Evolutionary conservation across 2,797 vertebrate species (phyloP).

Genomic region (Rallus crepitans): DNA sequence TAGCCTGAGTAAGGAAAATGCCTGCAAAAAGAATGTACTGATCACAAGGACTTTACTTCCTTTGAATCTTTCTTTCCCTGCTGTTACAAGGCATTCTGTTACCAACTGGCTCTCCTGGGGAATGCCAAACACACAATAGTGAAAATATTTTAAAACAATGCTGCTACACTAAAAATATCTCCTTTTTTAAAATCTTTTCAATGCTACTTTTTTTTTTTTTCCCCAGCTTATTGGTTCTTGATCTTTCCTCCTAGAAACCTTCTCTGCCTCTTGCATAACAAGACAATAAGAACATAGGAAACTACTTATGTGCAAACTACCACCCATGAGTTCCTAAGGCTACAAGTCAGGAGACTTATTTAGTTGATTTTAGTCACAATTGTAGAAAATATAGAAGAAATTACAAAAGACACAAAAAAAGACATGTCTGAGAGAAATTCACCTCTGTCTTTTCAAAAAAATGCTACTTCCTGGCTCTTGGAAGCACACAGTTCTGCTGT

Average conservation of each 20-base stretch:
- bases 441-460: not conserved
- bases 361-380: not conserved
- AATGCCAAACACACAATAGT: not conserved
- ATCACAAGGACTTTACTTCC: not conserved
- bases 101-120: not conserved
- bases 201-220: not conserved
- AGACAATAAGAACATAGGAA: not conserved
- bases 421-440: not conserved
- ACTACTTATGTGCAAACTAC: not conserved
- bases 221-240: not conserved
- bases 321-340: not conserved
- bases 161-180: slow-evolving; percentile 7
- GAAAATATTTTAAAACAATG: slow-evolving; percentile 7
- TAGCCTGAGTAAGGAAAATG: not conserved
- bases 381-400: not conserved
- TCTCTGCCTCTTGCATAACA: not conserved
- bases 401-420: not conserved
- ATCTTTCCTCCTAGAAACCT: not conserved
- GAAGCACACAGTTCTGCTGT: not conserved
- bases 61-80: not conserved
- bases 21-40: not conserved
- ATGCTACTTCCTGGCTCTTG: not conserved
- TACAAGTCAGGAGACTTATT: not conserved
- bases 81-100: not conserved
- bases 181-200: not conserved